Evolutionary conservation across 2,888 invertebrate species (phyloP).

Genomic region (Hetaerina titia): DNA sequence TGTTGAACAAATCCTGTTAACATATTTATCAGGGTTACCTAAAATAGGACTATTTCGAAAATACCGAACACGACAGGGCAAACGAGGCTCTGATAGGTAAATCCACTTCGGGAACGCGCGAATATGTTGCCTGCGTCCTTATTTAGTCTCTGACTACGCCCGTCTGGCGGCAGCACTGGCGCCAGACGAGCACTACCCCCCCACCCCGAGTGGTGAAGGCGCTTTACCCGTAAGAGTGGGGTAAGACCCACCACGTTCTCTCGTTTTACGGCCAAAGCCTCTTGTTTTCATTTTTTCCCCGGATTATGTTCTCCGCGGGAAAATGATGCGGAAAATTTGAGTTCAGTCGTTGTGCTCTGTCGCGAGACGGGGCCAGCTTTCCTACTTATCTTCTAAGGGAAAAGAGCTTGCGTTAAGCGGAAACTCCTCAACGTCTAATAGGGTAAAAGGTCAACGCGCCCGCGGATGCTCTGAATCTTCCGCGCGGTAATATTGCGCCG

Average conservation of each 20-base stretch:
- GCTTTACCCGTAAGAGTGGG: neutral
- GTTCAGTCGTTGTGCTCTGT: neutral
- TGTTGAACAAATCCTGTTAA: neutral
- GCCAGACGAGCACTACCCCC: neutral
- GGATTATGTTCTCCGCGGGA: constrained; percentile 47
- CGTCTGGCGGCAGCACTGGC: neutral
- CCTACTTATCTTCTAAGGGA: neutral
- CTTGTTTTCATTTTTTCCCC: constrained; percentile 36
- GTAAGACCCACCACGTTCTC: neutral
- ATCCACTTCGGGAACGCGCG: neutral
- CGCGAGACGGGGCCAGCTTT: neutral
- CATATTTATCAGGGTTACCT: neutral
- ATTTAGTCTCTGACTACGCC: neutral
- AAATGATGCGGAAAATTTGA: constrained; percentile 60
- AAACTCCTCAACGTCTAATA: neutral
- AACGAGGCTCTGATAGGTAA: neutral
- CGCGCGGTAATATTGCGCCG: neutral
- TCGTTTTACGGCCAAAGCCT: constrained; percentile 36
- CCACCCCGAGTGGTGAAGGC: neutral
- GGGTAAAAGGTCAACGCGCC: neutral
- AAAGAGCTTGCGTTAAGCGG: neutral
- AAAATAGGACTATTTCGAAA: neutral
- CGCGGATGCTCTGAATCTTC: neutral
- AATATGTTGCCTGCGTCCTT: neutral
- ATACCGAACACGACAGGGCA: neutral